Evolutionary conservation across 1,140 invertebrate genomes (phyloP).

Genomic region (Condylostylus longicornis): DNA sequence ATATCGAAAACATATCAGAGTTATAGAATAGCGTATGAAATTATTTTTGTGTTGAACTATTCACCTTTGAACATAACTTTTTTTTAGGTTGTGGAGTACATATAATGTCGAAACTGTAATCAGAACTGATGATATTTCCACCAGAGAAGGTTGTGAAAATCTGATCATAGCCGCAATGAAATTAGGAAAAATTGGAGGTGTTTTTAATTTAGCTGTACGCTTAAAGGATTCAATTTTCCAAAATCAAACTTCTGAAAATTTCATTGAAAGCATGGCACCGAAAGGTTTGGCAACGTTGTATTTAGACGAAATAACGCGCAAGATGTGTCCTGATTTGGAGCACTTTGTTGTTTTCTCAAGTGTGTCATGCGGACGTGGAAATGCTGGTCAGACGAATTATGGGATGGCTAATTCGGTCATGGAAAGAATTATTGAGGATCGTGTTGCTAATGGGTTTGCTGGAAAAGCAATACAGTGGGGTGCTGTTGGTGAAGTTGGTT

Average conservation of each 20-base stretch:
- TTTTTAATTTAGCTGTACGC: conserved; percentile 70
- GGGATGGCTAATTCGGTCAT: conserved; percentile 59
- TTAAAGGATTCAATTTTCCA: conserved; percentile 45
- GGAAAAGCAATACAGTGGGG: conserved; percentile 57
- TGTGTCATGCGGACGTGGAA: conserved; percentile 74
- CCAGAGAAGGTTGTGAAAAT: conserved; percentile 40
- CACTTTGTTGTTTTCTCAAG: conserved; percentile 73
- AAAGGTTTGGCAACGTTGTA: conserved; percentile 45
- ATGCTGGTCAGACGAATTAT: conserved; percentile 80
- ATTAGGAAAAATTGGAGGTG: conserved; percentile 53
- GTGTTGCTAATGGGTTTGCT: conserved; percentile 41
- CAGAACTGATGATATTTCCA: conserved; percentile 47
- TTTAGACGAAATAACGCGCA: conserved; percentile 42
- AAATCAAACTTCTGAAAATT: conserved; percentile 44
- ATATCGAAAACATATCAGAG: conserved; percentile 66
- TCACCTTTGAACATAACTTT: not conserved
- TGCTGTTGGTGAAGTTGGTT: conserved; percentile 50
- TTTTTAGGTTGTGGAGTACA: conserved; percentile 42
- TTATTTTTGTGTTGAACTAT: not conserved
- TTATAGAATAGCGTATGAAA: conserved; percentile 38
- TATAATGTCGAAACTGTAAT: conserved; percentile 47
- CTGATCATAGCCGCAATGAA: conserved; percentile 44
- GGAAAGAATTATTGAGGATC: conserved; percentile 52
- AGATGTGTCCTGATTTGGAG: conserved; percentile 39
- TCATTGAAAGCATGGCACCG: conserved; percentile 38